These are phyloP conservation scores for Oscheius sp. DNA, from an alignment of 2,888 invertebrate species.

Conservation along the genomic window DNA sequence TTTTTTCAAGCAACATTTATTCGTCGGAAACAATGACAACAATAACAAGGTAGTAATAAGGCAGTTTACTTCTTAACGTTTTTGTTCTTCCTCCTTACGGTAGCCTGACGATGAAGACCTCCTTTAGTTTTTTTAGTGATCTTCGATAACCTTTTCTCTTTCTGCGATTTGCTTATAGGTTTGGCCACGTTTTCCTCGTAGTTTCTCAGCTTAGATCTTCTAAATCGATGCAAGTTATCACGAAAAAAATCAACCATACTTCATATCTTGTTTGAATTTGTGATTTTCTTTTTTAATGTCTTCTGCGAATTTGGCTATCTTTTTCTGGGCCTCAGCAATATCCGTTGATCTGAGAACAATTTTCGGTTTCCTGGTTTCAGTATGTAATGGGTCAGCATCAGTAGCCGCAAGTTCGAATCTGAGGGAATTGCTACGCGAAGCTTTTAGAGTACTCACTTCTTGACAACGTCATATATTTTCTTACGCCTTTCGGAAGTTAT, in stretches of 20 bases:
- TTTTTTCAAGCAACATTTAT: not conserved
- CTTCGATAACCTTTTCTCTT: not conserved
- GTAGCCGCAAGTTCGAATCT: slow-evolving; percentile 58
- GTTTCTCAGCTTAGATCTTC: not conserved
- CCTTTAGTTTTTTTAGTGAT: not conserved
- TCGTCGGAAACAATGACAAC: not conserved
- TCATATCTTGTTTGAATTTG: slow-evolving; percentile 2
- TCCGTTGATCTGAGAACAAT: slow-evolving; percentile 37
- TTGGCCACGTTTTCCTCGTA: too few relatives aligned
- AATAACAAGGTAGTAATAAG: not conserved
- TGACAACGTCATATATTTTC: slow-evolving; percentile 51
- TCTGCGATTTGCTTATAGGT: not conserved
- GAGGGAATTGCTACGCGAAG: slow-evolving; percentile 13
- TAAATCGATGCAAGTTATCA: too few relatives aligned
- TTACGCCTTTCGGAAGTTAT: slow-evolving; percentile 41
- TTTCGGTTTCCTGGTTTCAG: slow-evolving; percentile 39
- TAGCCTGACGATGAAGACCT: not conserved
- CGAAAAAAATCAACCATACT: slow-evolving; percentile 1
- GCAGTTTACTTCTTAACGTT: not conserved
- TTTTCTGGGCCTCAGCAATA: slow-evolving; percentile 42
- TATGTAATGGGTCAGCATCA: slow-evolving; percentile 55
- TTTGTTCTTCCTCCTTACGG: not conserved
- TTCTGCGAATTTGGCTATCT: slow-evolving; percentile 19
- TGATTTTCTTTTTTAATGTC: slow-evolving; percentile 7
- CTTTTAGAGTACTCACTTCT: slow-evolving; percentile 40